Base-by-base conservation (phyloP, 2,888 invertebrate genomes). In the Stenchaetothrips biformis region DNA sequence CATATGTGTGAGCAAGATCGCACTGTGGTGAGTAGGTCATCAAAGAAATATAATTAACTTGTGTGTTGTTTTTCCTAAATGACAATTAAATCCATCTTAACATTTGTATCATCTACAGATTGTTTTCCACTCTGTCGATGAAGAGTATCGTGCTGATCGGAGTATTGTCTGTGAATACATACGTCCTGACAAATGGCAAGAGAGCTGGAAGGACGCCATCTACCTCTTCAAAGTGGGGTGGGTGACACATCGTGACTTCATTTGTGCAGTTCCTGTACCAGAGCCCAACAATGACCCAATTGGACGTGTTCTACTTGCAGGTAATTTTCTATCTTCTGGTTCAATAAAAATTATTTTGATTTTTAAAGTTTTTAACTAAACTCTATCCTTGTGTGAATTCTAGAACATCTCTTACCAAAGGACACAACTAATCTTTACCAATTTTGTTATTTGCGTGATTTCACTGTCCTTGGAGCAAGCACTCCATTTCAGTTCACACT, bases 101-200 rank as follows among this genome's bases (percentile, higher is more conserved):
- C 25, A 9, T 25, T 21, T 25, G 8, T 21, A 25, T 25, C 25
- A 8, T 21, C 21, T n/a, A 18, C 9, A 74, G 67, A 74, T 74
- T 74, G 67, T 74, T 21, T 74, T 74, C 67, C 67, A 74, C 25
- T 74, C 67, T 74, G 25, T 74, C 7, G 67, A 74, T 74, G 67
- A 74, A 74, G 67, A 74, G 8, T 74, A 74, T 11, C 25, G 21
- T 25, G 67, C 67, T 7, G 11, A 74, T 74, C 11, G 11, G 7
- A 25, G 25, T 25, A 74, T 74, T 74, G 21, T 74, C 11, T 74
- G 67, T 25, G 21, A 74, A 25, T 74, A 74, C 25, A 74, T 74
- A 9, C 67, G 67, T 2, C 67, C 67, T 25, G 67, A 74, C 11
- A 25, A 25, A 11, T 74, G 67, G 67, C 21, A 74, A 25, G 67